Conservation (phyloP, 2,113 vertebrate genomes). For the Equus przewalskii region DNA sequence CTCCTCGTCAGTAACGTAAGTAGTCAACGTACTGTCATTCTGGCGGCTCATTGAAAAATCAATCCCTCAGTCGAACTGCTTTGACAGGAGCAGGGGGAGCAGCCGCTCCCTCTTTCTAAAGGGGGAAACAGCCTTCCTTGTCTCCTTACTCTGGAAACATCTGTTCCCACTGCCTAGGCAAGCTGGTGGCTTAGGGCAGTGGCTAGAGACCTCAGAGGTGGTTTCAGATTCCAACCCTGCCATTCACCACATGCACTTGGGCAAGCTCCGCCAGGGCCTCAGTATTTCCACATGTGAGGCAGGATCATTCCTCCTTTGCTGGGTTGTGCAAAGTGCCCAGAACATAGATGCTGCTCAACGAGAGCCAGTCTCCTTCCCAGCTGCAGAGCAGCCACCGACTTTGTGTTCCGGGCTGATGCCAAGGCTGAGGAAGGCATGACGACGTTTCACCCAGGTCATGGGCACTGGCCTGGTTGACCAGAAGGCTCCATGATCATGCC, state of each 20-base stretch:
- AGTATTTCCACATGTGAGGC: not conserved
- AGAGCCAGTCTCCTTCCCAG: not conserved
- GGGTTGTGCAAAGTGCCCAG: not conserved
- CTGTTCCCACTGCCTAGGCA: rapidly evolving
- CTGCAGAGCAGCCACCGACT: not conserved
- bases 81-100: not conserved
- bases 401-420: not conserved
- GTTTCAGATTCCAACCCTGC: not conserved
- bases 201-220: not conserved
- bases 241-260: rapidly evolving
- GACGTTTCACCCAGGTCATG: rapidly evolving
- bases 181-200: rapidly evolving
- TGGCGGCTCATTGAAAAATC: not conserved
- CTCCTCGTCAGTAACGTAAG: not conserved
- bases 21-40: not conserved
- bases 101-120: not conserved
- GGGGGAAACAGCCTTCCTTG: not conserved
- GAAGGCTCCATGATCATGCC: rapidly evolving
- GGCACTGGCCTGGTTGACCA: not conserved
- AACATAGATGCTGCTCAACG: rapidly evolving
- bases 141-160: not conserved
- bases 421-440: not conserved
- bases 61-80: not conserved
- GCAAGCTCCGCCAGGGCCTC: no score
- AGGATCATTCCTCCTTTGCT: not conserved